These are phyloP conservation scores for Mystacides longicornis DNA, from an alignment of 2,888 invertebrate genomes.

Conservation along the genomic window DNA sequence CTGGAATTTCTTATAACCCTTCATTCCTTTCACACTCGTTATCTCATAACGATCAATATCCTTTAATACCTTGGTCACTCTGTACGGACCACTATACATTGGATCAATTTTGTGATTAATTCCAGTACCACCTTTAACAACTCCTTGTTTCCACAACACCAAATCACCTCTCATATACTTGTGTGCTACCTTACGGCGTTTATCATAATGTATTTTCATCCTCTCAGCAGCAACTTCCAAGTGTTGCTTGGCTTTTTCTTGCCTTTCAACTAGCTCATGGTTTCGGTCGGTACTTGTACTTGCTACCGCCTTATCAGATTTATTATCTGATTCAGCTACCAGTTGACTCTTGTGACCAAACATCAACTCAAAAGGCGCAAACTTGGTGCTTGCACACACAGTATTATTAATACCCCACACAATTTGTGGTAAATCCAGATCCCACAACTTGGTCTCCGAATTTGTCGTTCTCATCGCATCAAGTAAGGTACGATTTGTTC, in stretches of 20 bases:
- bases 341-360: neutral
- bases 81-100: neutral
- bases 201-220: neutral
- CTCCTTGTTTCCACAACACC: neutral
- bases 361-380: neutral
- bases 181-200: neutral
- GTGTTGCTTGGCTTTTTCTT: neutral
- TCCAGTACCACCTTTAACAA: neutral
- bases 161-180: neutral
- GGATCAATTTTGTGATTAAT: slow-evolving; percentile 1
- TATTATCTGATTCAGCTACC: neutral
- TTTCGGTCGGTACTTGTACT: neutral
- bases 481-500: no score
- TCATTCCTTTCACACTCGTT: neutral
- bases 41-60: neutral
- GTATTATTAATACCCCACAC: no score
- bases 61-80: neutral
- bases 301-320: neutral
- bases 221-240: neutral
- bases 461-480: no score
- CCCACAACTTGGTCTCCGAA: no score
- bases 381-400: neutral
- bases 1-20: neutral
- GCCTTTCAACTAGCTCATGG: neutral
- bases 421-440: no score